Percentiles rank a stretch among this genome's conserved stretches.
Conservation (phyloP, 2,797 vertebrate genomes). For the Onychomys leucogaster region DNA sequence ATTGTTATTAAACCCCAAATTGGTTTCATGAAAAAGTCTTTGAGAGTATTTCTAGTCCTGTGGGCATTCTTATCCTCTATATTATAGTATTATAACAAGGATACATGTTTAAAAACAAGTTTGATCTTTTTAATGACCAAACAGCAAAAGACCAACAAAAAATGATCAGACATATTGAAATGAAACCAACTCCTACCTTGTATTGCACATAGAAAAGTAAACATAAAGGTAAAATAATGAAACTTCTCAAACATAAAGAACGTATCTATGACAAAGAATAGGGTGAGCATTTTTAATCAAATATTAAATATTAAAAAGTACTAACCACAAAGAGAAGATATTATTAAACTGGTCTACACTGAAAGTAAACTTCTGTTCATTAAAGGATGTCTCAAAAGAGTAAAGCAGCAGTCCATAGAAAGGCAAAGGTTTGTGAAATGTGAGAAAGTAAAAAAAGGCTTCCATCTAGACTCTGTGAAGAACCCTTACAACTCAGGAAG, state of each 20-base stretch:
- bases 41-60: not conserved
- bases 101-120: not conserved
- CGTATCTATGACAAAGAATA: not conserved
- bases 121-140: not conserved
- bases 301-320: constrained; percentile 7
- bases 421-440: not conserved
- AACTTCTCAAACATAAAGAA: constrained; percentile 13
- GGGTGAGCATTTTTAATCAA: not conserved
- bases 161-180: not conserved
- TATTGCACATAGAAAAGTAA: constrained; percentile 35
- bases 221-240: constrained; percentile 48
- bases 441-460: not conserved
- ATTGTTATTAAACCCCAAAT: not conserved
- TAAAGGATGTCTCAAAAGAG: constrained; percentile 38
- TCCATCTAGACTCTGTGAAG: not conserved
- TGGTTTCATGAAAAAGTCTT: not conserved
- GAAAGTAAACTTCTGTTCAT: not conserved
- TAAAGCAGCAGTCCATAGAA: not conserved
- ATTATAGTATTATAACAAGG: constrained; percentile 13
- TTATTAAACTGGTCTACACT: not conserved
- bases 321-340: constrained; percentile 37
- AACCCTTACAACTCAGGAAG: not conserved
- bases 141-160: not conserved
- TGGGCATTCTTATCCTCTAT: constrained; percentile 38
- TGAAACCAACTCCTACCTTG: not conserved